Evolutionary conservation across 2,797 vertebrate species (phyloP), one percentile per base, ranked within the genome.

Genomic region (Synanceia verrucosa): DNA sequence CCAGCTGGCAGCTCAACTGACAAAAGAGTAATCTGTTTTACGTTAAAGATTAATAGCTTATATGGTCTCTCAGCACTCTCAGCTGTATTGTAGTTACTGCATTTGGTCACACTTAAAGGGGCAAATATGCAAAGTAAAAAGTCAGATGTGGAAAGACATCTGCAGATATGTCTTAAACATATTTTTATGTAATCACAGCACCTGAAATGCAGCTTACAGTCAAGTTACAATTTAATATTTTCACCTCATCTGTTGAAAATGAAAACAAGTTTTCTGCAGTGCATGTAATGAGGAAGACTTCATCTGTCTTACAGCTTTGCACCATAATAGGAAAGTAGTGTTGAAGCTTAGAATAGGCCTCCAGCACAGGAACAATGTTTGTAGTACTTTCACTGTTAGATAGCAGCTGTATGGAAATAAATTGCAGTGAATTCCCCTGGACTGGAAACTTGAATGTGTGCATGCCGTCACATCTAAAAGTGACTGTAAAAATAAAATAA

Each of bases 341-440:
- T 24, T 36, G 39, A 31, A 64, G 50, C 50, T 68, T 10, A 75
- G 51, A 76, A 76, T 14, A 76, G 58, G 41, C 47, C 59, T 71
- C 29, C 63, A 52, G 60, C 51, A 61, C 13, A 18, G 51, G 67
- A 75, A 78, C 60, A 63, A 36, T 70, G 60, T 76, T 14, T 14
- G 48, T 66, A 34, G 48, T 66, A 31, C 59, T 90, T 90, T 90
- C 82, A 61, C 66, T 87, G 90, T 86, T 78, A 83, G 66, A 77
- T 76, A 67, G 65, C 84, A 51, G 75, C 53, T n/a, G 76, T 71
- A 86, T 86, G 78, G 81, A 90, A 90, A 92, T 86, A 76, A 73
- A 76, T 66, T 72, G 55, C 76, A 83, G 84, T 83, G 82, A 90
- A 92, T 88, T 91, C 88, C 88, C 89, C 88, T 68, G 71, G 68